Evolutionary conservation across 2,113 vertebrate genomes (phyloP).

Genomic region (Ursus arctos): DNA sequence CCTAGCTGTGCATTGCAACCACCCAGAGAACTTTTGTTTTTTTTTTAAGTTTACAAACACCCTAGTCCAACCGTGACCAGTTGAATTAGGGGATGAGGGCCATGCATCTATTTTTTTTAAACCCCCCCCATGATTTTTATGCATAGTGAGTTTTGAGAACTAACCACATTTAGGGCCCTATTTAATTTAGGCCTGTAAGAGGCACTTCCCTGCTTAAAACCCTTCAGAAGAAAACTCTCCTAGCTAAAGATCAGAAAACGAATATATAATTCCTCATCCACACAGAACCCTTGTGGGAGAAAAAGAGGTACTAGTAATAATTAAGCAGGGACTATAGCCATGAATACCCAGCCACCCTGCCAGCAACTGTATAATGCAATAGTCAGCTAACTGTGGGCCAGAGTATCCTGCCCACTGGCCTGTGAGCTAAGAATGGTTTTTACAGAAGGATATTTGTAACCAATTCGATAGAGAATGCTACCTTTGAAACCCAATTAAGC

Average conservation of each 20-base stretch:
- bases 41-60: background rate
- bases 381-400: background rate
- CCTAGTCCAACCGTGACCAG: background rate
- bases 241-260: conserved; percentile 28
- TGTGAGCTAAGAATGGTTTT: background rate
- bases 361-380: background rate
- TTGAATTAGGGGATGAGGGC: background rate
- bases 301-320: conserved; percentile 45
- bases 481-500: background rate
- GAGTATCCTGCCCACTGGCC: background rate
- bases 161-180: background rate
- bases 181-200: conserved; percentile 28
- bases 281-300: background rate
- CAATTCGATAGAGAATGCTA: background rate
- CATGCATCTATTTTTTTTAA: background rate
- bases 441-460: background rate
- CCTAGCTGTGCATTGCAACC: background rate
- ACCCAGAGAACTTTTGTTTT: background rate
- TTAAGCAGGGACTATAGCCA: background rate
- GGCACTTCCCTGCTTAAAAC: conserved; percentile 1
- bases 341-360: background rate
- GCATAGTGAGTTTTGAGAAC: background rate
- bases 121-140: conserved; percentile 27
- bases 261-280: background rate
- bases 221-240: conserved; percentile 46